Evolutionary conservation across 2,888 invertebrate species (phyloP), one percentile per base, ranked within the genome.

Genomic region (Zele albiditarsus): DNA sequence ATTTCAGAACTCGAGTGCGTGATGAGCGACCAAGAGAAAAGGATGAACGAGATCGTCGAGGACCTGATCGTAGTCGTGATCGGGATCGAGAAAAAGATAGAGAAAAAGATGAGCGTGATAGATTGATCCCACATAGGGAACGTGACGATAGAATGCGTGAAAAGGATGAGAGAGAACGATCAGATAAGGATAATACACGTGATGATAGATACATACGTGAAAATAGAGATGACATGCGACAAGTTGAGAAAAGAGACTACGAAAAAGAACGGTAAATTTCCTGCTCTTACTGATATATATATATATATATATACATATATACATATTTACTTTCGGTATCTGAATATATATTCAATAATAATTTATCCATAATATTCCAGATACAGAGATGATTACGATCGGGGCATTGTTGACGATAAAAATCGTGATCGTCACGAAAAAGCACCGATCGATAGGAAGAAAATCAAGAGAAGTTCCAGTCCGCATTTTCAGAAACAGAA

Each of bases 391-490:
- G 91, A 92, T 57, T 88, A 84, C 31, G 86, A 86, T 42, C 81
- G 86, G n/a, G 87, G 85, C 80, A 83, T 87, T 78, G 83, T 81
- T 78, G 90, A 87, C 2, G 88, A 89, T 12, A 87, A 8, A 87
- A 89, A 53, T 28, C 90, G 91, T 46, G 90, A 91, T 79, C 83
- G 88, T 57, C 90, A 91, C 69, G 31, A 89, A 28, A 84, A 86
- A 5, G 84, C 84, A 68, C 86, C 85, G 10, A 74, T 76, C 27
- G 88, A 87, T 27, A 84, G 87, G 3, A 86, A 88, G 62, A 81
- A 89, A 85, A 83, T 88, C 86, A 78, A 91, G 87, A 89, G 88
- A 80, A 84, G 89, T 84, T 75, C 89, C 79, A 85, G 86, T 69
- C 84, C 89, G 81, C 85, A 86, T 71, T 80, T 80, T 0, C 85